Percentiles rank a stretch among this genome's conserved stretches.
phyloP scores from a whole-genome alignment of 2,888 invertebrate species.

The Phortica okadai region DNA sequence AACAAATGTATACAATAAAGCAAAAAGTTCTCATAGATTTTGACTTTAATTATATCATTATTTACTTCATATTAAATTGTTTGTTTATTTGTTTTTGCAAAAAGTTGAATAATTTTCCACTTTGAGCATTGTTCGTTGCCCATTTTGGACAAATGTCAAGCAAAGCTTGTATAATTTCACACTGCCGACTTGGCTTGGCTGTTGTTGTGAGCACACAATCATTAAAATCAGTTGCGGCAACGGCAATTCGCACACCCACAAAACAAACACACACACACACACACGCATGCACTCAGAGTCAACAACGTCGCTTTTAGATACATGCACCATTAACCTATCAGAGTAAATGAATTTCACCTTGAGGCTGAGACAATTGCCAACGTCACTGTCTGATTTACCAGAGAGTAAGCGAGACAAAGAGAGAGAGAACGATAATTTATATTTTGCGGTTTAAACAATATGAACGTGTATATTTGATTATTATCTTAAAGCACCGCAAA shows the following conservation, averaged over 20 bases:
- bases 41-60: background rate
- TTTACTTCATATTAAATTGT: background rate
- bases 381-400: conserved; percentile 59
- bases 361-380: conserved; percentile 57
- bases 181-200: background rate
- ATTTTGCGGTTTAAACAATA: conserved; percentile 1
- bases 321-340: conserved; percentile 61
- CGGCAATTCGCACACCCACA: background rate
- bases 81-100: background rate
- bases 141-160: background rate
- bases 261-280: conserved; percentile 27
- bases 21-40: background rate
- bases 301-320: background rate
- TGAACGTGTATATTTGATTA: too few species aligned
- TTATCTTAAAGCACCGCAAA: too few species aligned
- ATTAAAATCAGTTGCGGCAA: background rate
- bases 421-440: background rate
- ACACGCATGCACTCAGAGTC: background rate
- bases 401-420: background rate
- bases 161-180: background rate
- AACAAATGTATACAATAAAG: too few species aligned
- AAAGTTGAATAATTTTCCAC: background rate
- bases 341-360: conserved; percentile 68
- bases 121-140: background rate
- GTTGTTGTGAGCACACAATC: background rate